These are phyloP conservation scores for Trichogramma pretiosum DNA, from an alignment of 1,140 invertebrate species.

Conservation along the genomic window DNA sequence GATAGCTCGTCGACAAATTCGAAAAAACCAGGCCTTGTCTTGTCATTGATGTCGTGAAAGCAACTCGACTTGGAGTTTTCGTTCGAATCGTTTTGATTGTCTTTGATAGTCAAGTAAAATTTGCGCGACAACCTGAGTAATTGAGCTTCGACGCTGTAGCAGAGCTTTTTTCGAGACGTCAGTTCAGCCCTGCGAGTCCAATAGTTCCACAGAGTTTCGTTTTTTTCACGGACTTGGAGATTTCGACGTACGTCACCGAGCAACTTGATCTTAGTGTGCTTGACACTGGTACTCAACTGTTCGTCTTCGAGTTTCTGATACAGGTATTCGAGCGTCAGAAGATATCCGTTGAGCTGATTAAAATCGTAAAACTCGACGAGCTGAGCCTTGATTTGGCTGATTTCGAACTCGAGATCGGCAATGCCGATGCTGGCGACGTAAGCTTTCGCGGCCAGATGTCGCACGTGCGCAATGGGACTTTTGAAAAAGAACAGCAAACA, in stretches of 20 bases:
- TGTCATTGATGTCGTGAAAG: constrained; percentile 1
- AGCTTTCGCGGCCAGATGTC: constrained; percentile 35
- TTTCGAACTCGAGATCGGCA: constrained; percentile 17
- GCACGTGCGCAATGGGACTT: constrained; percentile 31
- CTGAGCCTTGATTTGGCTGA: background rate
- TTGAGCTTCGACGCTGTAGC: constrained; percentile 6
- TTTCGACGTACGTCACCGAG: constrained; percentile 7
- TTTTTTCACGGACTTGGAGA: background rate
- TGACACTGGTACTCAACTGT: background rate
- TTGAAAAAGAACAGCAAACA: constrained; percentile 22
- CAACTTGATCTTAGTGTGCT: constrained; percentile 5
- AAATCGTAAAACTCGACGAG: constrained; percentile 1
- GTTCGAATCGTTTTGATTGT: background rate
- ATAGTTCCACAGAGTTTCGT: constrained; percentile 4
- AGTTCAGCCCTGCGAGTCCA: background rate
- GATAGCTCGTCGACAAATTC: constrained; percentile 26
- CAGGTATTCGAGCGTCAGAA: constrained; percentile 23
- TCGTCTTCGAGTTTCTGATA: constrained; percentile 19
- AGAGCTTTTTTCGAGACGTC: constrained; percentile 1
- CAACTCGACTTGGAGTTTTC: constrained; percentile 1
- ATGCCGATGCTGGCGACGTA: constrained; percentile 29
- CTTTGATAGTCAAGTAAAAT: background rate
- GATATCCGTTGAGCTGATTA: constrained; percentile 11
- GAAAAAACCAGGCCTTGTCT: constrained; percentile 27
- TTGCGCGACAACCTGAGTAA: constrained; percentile 2